Base-by-base conservation (phyloP, 2,113 vertebrate species). In the Fulica atra region DNA sequence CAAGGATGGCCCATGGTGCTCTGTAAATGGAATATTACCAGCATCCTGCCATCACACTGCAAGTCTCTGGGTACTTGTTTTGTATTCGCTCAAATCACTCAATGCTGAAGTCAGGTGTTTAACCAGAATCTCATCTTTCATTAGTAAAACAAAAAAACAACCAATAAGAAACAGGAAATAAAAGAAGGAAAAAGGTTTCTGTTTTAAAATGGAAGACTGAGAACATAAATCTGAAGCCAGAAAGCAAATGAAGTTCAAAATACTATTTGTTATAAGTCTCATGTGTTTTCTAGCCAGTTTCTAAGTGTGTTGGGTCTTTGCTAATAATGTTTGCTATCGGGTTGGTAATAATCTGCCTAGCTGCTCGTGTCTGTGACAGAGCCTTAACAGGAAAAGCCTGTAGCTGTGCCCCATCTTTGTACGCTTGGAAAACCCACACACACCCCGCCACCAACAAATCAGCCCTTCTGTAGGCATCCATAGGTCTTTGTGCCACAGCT, bases 11-110 rank as follows among this genome's bases (percentile, higher is more conserved):
- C 78, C 76, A 69, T 42, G 78, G 92, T 92, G 89, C 71, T 86
- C 81, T 80, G 78, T 89, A 89, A 89, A 90, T 90, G 93, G 95
- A 95, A 83, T 94, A 78, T 93, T 93, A 94, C 92, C 82, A 77
- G 85, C 72, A 84, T 92, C 85, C 77, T 94, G 89, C 74, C 46
- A 83, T 81, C 15, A 1, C 33, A 9, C 48, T 69, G 64, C 26
- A 51, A 86, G 42, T 68, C 68, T 89, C 69, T 79, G 73, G 53
- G 54, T 81, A 33, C 83, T 97, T 95, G 63, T 65, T 92, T 91
- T 79, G 38, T 76, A 19, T 57, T 85, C 81, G 68, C 29, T 79
- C 57, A 84, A 69, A 87, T 84, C 84, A 65, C 57, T 87, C 9
- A 3, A 33, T 61, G 14, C 48, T 71, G 57, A 91, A 94, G 81